Conservation (phyloP, 2,888 invertebrate genomes). For the Adela reaumurella region DNA sequence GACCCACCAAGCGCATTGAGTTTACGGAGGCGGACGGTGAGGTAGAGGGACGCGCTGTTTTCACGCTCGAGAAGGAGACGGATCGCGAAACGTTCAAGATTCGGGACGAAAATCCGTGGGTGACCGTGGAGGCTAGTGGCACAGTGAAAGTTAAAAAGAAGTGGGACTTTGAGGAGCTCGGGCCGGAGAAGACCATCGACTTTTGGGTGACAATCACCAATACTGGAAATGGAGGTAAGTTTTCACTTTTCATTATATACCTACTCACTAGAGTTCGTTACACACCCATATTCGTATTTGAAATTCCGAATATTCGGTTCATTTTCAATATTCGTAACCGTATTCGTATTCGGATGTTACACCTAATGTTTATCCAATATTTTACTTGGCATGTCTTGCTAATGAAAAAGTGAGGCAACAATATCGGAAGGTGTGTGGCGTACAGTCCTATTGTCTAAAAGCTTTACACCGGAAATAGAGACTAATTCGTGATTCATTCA, state of each 20-base stretch:
- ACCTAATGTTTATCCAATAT: not conserved
- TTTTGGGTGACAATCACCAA: conserved; percentile 95
- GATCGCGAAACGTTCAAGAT: conserved; percentile 91
- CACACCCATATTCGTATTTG: no score
- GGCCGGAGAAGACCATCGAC: conserved; percentile 92
- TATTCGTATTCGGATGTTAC: not conserved
- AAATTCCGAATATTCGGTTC: no score
- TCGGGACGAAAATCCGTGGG: conserved; percentile 91
- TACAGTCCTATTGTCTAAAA: no score
- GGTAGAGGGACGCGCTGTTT: conserved; percentile 82
- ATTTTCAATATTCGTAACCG: not conserved
- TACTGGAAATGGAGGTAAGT: conserved; percentile 82
- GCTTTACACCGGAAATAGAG: no score
- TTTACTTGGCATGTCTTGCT: no score
- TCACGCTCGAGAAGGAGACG: conserved; percentile 87
- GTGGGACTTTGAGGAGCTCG: conserved; percentile 95
- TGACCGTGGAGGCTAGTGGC: conserved; percentile 87
- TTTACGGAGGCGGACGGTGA: conserved; percentile 90
- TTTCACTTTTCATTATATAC: no score
- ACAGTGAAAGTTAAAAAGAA: conserved; percentile 91
- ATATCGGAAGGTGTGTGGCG: no score
- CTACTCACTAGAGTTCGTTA: no score
- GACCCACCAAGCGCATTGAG: conserved; percentile 90
- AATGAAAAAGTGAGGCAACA: no score
- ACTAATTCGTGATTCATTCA: no score